Evolutionary conservation across 2,888 invertebrate genomes (phyloP), one percentile per base, ranked within the genome.

Genomic region (Pseudococcus viburni): DNA sequence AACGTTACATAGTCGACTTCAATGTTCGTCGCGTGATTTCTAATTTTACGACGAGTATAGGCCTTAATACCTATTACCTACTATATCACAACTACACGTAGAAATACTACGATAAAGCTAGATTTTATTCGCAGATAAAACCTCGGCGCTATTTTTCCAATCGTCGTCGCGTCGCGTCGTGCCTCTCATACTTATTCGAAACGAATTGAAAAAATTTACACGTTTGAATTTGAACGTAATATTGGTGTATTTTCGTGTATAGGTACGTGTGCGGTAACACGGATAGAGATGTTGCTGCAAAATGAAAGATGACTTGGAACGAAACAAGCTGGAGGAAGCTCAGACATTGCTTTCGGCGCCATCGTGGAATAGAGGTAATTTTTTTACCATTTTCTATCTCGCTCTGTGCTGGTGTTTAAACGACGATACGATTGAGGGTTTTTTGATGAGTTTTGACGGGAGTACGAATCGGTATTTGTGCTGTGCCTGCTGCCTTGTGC

Each of bases 281-380:
- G 64, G 17, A 59, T 55, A 59, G 39, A 33, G 86, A 64, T 39
- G 73, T 73, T 19, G 64, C n/a, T 22, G 26, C 85, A 89, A 89
- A 77, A 89, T 89, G 89, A 89, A 89, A 85, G 89, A 89, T 89
- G 89, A 89, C 84, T 86, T 88, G 88, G 89, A 89, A 87, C 77
- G 87, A 73, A 86, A 88, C 88, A 87, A 85, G 85, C 26, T 89
- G 73, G 90, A 90, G 89, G 90, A 90, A 89, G 90, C 90, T 83
- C 90, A 90, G 89, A 90, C 90, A 89, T 90, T 90, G 88, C 89
- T 90, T 85, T 89, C 90, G 12, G 90, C 90, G 33, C 90, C 90
- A 55, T 88, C 87, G 39, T 89, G 89, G 87, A 89, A 88, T 84
- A 90, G 89, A 89, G 90, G 90, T 90, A 88, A 64, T 19, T 64